Evolutionary conservation across 2,888 invertebrate genomes (phyloP), one percentile per base, ranked within the genome.

Genomic region (Proisotoma minuta): DNA sequence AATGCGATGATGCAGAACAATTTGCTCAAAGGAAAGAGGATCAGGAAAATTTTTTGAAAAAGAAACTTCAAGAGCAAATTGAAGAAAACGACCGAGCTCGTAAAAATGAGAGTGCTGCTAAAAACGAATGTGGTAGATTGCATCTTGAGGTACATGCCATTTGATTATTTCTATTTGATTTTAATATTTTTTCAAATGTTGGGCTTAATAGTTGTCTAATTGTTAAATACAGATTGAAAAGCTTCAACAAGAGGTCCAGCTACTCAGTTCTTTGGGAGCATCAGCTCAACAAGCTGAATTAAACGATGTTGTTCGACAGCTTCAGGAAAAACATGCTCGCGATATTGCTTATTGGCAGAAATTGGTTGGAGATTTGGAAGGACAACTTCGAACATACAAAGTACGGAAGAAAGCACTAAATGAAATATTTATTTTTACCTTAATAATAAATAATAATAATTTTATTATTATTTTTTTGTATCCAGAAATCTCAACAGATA

Each of bases 211-310:
- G n/a, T n/a, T n/a, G n/a, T n/a, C n/a, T n/a, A n/a, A n/a, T n/a
- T n/a, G n/a, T n/a, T n/a, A n/a, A n/a, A n/a, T n/a, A n/a, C 24
- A 73, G 73, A 57, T 65, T 54, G 68, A 59, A 12, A 65, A 67
- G 57, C 54, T 71, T 18, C 24, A 62, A 20, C 65, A 71, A 40
- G 66, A 71, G 58, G 60, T 73, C 1, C 49, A 63, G 43, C 57
- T 69, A 12, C 34, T 71, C 10, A 69, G 69, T 49, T 65, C 65
- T 4, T 69, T 73, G 23, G 73, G 73, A 10, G 57, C 67, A 27
- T 68, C 70, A n/a, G 48, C 62, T 4, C 67, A 70, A n/a, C 61
- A 69, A 56, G 65, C 68, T 4, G 70, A 71, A 65, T 47, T 73
- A 1, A 65, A 65, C 40, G 66, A 70, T 52, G 60, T 70, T 8